Evolutionary conservation across 2,888 invertebrate species (phyloP), one percentile per base, ranked within the genome.

Genomic region (Mythimna albipuncta): DNA sequence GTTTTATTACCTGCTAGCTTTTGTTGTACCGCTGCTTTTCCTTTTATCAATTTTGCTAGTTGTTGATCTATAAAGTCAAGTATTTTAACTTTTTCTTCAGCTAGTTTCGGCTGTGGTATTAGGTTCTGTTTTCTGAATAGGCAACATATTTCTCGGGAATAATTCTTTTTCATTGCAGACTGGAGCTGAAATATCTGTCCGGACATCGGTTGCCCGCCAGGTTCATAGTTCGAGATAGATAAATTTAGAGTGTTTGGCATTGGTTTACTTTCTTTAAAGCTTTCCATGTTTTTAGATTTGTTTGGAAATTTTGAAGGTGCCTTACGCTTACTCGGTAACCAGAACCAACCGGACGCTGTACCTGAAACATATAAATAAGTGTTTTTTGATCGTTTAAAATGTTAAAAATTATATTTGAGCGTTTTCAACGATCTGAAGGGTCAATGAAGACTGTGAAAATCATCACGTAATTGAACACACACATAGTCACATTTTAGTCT

Each of bases 351-450:
- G 16, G 32, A 41, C 16, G 16, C 21, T 35, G 9, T 13, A 35
- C 52, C 71, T 71, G 26, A 59, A 71, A 71, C 41, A 71, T 59
- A 41, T 9, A 58, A 70, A 26, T 4, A 10, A 1, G 7, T 50
- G 7, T 2, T 19, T 19, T 44, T 44, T 44, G 0, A 19, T 19
- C 19, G 19, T 50, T 50, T 6, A 19, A 19, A 50, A 6, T 19
- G 47, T 13, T 47, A 16, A 47, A 16, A 47, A 47, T 47, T 16
- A 47, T 47, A 47, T 47, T 47, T 47, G 13, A 16, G 5, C 16
- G 21, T n/a, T n/a, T n/a, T n/a, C 10, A 41, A 41, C 41, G 41
- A 41, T 41, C 41, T 11, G 41, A 41, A 41, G 41, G 11, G 10
- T 41, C 16, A 47, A 16, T 47, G 16, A 47, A 47, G 47, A 47